Conservation (phyloP, 1,140 invertebrate genomes). For the Trissolcus basalis region DNA sequence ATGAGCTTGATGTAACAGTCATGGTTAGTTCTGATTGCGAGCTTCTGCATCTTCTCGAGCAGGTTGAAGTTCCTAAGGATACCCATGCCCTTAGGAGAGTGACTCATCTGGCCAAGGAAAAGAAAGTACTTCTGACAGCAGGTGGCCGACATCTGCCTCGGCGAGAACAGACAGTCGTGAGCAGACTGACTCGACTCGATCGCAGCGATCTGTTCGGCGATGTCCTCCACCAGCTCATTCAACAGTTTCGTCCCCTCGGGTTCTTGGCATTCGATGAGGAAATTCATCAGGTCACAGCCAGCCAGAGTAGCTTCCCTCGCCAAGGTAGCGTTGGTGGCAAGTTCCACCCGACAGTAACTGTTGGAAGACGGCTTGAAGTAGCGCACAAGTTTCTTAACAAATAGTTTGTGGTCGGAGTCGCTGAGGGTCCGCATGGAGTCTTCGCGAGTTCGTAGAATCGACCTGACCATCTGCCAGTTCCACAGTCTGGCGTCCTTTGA, state of each 20-base stretch:
- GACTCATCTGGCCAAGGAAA: constrained; percentile 91
- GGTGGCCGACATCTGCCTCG: constrained; percentile 89
- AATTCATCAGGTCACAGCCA: constrained; percentile 87
- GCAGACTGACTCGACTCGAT: constrained; percentile 85
- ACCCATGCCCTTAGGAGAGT: constrained; percentile 82
- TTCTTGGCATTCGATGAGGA: constrained; percentile 78
- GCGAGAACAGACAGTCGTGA: constrained; percentile 92
- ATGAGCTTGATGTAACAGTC: constrained; percentile 95
- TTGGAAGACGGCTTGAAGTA: constrained; percentile 93
- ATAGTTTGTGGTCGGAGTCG: constrained; percentile 86
- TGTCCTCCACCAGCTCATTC: constrained; percentile 87
- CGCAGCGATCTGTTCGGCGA: constrained; percentile 84
- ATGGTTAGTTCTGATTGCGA: constrained; percentile 89
- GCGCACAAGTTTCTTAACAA: constrained; percentile 87
- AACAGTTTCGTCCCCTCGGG: constrained; percentile 80
- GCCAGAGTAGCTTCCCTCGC: constrained; percentile 81
- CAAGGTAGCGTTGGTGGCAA: constrained; percentile 77
- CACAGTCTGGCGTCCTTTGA: constrained; percentile 78
- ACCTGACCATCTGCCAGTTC: constrained; percentile 81
- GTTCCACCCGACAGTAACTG: constrained; percentile 84
- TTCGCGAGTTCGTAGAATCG: constrained; percentile 75
- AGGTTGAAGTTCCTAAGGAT: constrained; percentile 87
- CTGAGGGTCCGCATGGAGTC: constrained; percentile 63
- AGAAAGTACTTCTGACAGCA: constrained; percentile 96
- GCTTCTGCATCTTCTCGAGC: constrained; percentile 86